Evolutionary conservation across 2,888 invertebrate genomes (phyloP).

Genomic region (Parthenolecanium corni): DNA sequence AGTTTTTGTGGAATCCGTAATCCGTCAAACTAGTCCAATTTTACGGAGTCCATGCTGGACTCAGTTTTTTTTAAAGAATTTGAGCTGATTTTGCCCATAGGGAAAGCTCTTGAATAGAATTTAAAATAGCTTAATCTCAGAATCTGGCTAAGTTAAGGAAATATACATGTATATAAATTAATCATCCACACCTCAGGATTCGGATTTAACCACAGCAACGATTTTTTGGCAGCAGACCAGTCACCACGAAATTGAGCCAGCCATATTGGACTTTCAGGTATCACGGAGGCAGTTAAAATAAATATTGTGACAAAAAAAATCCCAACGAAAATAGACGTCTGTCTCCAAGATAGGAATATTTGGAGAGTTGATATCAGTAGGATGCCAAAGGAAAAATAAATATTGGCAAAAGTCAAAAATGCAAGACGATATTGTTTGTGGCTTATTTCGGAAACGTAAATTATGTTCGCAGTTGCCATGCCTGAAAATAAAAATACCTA

Average conservation of each 20-base stretch:
- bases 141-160: too few species aligned
- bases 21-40: too few species aligned
- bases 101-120: too few species aligned
- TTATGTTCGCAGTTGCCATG: slow-evolving; percentile 43
- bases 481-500: too few species aligned
- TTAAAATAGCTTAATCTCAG: too few species aligned
- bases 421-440: slow-evolving; percentile 45
- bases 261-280: slow-evolving; percentile 51
- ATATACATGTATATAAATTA: too few species aligned
- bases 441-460: slow-evolving; percentile 49
- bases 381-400: slow-evolving; percentile 48
- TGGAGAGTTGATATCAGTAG: slow-evolving; percentile 44
- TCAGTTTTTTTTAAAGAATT: too few species aligned
- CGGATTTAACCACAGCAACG: slow-evolving; percentile 30
- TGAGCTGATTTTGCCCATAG: too few species aligned
- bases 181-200: slow-evolving; percentile 28
- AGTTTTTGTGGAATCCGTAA: too few species aligned
- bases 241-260: slow-evolving; percentile 36
- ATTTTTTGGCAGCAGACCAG: slow-evolving; percentile 23
- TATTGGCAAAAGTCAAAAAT: slow-evolving; percentile 46
- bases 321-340: slow-evolving; percentile 38
- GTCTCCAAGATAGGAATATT: slow-evolving; percentile 43
- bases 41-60: too few species aligned
- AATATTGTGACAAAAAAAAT: slow-evolving; percentile 40
- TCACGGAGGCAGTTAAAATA: slow-evolving; percentile 37